A percentile compares a stretch with the other conserved stretches of the same genome.
Conservation (phyloP, 2,888 invertebrate genomes). For the Caenorhabditis sinica region DNA sequence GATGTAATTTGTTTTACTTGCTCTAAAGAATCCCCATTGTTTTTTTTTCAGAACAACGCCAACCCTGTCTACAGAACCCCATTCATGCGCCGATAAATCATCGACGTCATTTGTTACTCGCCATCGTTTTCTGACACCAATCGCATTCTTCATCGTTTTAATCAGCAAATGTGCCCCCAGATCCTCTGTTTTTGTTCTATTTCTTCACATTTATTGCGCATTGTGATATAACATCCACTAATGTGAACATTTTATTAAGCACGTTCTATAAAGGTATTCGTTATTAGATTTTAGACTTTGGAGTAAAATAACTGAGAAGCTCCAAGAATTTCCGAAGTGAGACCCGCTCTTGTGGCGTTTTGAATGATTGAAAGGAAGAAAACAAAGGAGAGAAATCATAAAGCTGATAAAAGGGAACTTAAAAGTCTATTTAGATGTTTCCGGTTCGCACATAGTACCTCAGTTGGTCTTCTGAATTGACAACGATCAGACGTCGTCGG, state of each 20-base stretch:
- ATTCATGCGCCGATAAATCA: background rate
- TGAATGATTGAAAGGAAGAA: conserved; percentile 38
- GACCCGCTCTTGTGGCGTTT: conserved; percentile 68
- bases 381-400: conserved; percentile 37
- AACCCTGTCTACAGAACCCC: conserved; percentile 15
- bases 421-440: conserved; percentile 51
- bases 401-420: conserved; percentile 44
- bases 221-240: background rate
- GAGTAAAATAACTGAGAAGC: conserved; percentile 4
- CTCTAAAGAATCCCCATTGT: background rate
- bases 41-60: conserved; percentile 20
- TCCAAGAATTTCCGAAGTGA: conserved; percentile 20
- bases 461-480: conserved; percentile 83
- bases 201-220: background rate
- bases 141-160: background rate
- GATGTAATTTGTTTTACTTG: conserved; percentile 9
- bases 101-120: background rate
- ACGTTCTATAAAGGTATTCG: background rate
- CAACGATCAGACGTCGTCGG: conserved; percentile 80
- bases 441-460: conserved; percentile 74
- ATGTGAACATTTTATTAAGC: background rate
- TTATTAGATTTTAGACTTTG: conserved; percentile 2
- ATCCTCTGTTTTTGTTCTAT: background rate
- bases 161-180: background rate
- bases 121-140: background rate